These are phyloP conservation scores for Achatina immaculata DNA, from an alignment of 1,140 invertebrate genomes.

Conservation along the genomic window DNA sequence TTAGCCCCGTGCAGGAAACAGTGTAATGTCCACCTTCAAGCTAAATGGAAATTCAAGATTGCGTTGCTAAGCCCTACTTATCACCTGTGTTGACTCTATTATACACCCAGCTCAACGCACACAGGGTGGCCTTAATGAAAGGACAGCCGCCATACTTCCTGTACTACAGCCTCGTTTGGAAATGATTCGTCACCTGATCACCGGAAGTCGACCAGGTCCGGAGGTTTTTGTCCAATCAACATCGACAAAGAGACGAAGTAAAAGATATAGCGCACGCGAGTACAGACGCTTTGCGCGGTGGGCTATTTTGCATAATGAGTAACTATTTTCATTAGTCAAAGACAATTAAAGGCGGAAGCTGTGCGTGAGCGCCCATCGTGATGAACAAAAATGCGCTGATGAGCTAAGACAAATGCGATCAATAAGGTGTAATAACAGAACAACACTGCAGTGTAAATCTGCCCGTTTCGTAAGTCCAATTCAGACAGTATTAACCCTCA, in stretches of 20 bases:
- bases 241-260: conserved; percentile 11
- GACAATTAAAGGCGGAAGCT: conserved; percentile 30
- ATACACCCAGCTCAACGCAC: background rate
- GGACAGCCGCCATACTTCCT: conserved; percentile 25
- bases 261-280: conserved; percentile 16
- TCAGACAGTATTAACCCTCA: background rate
- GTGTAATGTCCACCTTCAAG: conserved; percentile 4
- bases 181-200: conserved; percentile 37
- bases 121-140: conserved; percentile 31
- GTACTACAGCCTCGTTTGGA: conserved; percentile 29
- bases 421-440: background rate
- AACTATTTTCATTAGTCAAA: conserved; percentile 33
- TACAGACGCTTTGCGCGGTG: background rate
- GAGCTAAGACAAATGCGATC: conserved; percentile 16
- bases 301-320: conserved; percentile 36
- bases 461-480: background rate
- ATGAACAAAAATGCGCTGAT: background rate
- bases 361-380: conserved; percentile 23
- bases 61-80: conserved; percentile 29
- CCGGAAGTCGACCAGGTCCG: conserved; percentile 27
- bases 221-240: conserved; percentile 35
- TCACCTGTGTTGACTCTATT: conserved; percentile 21
- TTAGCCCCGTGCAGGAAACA: too few relatives aligned
- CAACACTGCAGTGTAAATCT: background rate
- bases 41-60: conserved; percentile 19